Evolutionary conservation across 2,888 invertebrate species (phyloP).

Genomic region (Diogma glabrata): DNA sequence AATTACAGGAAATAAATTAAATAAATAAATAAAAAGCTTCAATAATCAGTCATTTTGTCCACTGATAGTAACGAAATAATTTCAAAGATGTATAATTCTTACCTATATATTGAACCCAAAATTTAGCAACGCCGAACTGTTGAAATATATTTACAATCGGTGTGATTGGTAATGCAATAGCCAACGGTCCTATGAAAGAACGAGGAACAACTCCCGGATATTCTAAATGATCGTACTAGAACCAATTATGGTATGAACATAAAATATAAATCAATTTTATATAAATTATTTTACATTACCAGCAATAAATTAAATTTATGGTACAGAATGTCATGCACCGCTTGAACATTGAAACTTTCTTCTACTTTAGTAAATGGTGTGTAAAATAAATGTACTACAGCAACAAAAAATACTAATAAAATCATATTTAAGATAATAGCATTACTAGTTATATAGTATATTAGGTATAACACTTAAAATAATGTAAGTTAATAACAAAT

Average conservation of each 20-base stretch:
- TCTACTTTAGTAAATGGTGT: conserved; percentile 99
- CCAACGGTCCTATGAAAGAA: conserved; percentile 84
- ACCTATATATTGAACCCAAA: conserved; percentile 84
- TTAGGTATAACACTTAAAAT: too few relatives aligned
- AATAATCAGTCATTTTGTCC: too few relatives aligned
- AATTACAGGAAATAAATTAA: not conserved
- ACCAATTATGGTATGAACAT: not conserved
- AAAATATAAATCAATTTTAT: not conserved
- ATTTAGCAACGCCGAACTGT: conserved; percentile 62
- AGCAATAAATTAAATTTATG: conserved; percentile 70
- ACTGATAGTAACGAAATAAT: not conserved
- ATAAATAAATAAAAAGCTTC: too few relatives aligned
- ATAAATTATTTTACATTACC: conserved; percentile 53
- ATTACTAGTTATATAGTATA: too few relatives aligned
- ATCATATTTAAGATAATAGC: too few relatives aligned
- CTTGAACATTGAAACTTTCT: conserved; percentile 98
- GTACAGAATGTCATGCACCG: conserved; percentile 92
- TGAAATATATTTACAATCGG: conserved; percentile 62
- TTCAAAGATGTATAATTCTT: conserved; percentile 31
- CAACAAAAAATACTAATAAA: conserved; percentile 59
- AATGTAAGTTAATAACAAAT: too few relatives aligned
- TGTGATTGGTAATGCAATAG: conserved; percentile 63
- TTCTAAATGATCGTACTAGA: conserved; percentile 94
- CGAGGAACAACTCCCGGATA: conserved; percentile 97
- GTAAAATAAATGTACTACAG: conserved; percentile 66